These are phyloP conservation scores for Ceyx melanurus DNA, from an alignment of 2,113 vertebrate species.

Conservation along the genomic window DNA sequence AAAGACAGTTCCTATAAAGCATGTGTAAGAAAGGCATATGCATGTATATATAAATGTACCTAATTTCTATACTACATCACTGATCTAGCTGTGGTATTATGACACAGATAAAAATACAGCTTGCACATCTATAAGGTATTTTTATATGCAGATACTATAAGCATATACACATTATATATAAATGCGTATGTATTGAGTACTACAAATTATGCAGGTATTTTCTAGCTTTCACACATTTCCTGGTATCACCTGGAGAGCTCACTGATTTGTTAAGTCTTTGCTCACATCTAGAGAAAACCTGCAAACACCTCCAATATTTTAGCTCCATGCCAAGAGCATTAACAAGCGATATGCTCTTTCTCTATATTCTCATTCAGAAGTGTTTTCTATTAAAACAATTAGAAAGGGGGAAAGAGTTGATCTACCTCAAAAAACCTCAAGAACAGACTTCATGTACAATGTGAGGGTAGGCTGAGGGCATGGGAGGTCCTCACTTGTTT, in stretches of 20 bases:
- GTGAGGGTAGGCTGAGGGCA: neutral
- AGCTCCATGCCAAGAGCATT: neutral
- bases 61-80: neutral
- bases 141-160: neutral
- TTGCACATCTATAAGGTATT: neutral
- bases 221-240: neutral
- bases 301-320: neutral
- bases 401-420: neutral
- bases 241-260: neutral
- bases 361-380: neutral
- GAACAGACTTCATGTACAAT: neutral
- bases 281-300: neutral
- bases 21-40: rapidly evolving
- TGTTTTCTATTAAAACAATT: neutral
- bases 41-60: neutral
- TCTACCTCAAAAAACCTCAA: neutral
- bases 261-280: neutral
- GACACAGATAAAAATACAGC: neutral
- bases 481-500: neutral
- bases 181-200: neutral
- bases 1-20: neutral
- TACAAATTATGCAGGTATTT: neutral
- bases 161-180: neutral
- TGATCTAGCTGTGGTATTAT: neutral
- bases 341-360: neutral